phyloP scores from a whole-genome alignment of 1,140 invertebrate genomes.

The Ridgeia piscesae region DNA sequence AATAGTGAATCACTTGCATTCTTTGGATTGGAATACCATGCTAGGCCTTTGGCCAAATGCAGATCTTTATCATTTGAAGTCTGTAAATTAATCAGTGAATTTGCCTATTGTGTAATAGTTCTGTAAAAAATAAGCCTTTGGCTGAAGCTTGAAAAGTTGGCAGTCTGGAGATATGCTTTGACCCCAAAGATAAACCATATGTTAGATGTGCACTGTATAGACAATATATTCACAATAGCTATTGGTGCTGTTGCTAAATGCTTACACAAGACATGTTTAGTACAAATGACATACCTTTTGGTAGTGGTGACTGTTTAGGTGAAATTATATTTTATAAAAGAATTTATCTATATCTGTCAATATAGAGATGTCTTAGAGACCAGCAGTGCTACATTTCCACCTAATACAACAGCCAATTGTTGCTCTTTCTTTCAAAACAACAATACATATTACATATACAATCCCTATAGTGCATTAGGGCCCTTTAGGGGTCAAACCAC shows the following conservation, averaged over 20 bases:
- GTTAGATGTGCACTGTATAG: no score
- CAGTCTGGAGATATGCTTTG: not conserved
- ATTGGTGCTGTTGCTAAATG: not conserved
- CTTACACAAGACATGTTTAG: no score
- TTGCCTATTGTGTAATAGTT: not conserved
- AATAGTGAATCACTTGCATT: not conserved
- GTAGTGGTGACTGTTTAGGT: not conserved
- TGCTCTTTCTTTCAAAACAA: not conserved
- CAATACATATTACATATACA: not conserved
- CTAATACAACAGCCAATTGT: not conserved
- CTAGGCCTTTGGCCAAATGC: not conserved
- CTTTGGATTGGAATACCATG: not conserved
- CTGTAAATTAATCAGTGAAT: not conserved
- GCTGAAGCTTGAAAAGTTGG: not conserved
- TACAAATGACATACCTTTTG: not conserved
- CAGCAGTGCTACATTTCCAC: not conserved
- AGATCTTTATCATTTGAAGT: not conserved
- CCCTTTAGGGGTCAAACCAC: no score
- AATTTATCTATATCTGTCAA: not conserved
- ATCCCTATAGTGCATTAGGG: not conserved
- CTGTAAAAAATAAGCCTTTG: not conserved
- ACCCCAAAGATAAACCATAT: not conserved
- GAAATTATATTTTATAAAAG: not conserved
- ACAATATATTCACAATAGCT: not conserved
- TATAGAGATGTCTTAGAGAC: not conserved